A percentile compares a stretch with the other conserved stretches of the same genome.
Conservation (phyloP, 2,113 vertebrate species). For the Petroica traversi region DNA sequence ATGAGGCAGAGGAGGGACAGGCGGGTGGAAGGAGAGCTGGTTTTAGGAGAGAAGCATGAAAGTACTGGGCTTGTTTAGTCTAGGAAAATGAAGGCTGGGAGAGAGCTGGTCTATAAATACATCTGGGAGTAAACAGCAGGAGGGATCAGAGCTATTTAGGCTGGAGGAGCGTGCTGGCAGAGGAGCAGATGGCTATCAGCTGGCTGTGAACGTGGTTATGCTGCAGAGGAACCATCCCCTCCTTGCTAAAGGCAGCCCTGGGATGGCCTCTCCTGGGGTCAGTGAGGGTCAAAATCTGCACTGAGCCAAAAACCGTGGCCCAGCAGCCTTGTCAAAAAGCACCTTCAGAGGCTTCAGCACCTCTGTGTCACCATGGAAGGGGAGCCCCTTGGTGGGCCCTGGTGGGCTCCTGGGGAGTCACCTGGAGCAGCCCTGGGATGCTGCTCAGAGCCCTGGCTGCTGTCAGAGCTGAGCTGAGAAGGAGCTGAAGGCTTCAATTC, state of each 20-base stretch:
- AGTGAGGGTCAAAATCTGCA: background rate
- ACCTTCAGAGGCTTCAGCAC: too few species aligned
- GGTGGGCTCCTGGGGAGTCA: background rate
- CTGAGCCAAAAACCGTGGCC: rapidly evolving
- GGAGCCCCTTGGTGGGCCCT: background rate
- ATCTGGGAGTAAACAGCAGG: constrained; percentile 45
- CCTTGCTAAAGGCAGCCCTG: background rate
- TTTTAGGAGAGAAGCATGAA: background rate
- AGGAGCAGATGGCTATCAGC: constrained; percentile 55
- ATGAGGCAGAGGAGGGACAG: background rate
- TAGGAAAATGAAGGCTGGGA: constrained; percentile 30
- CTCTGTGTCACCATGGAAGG: rapidly evolving
- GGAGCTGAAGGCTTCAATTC: background rate
- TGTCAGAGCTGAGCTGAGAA: rapidly evolving
- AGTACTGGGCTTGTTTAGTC: constrained; percentile 55
- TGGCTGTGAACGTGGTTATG: background rate
- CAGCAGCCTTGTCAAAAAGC: background rate
- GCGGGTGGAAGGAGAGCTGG: background rate
- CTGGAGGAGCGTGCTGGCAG: constrained; percentile 46
- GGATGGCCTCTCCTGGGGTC: background rate
- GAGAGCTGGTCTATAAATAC: constrained; percentile 52
- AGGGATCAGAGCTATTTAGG: constrained; percentile 49
- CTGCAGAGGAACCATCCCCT: background rate
- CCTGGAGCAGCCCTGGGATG: background rate
- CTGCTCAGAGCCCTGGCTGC: background rate